A percentile compares a stretch with the other conserved stretches of the same genome.
phyloP scores from a whole-genome alignment of 2,888 invertebrate genomes.

The Torymus auratus region DNA sequence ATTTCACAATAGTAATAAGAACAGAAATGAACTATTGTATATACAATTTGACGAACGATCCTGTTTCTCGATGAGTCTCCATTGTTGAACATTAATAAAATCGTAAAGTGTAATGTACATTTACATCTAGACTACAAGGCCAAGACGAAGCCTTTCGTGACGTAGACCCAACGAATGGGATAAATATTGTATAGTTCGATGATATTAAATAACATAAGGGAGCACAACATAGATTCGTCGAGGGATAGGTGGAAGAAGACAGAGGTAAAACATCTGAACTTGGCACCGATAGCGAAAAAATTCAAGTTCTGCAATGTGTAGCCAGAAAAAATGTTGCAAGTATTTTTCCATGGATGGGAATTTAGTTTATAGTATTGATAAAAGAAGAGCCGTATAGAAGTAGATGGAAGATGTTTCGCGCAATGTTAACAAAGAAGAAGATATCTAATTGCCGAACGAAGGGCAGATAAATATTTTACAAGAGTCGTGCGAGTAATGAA shows the following conservation, averaged over 20 bases:
- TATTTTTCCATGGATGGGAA: slow-evolving; percentile 73
- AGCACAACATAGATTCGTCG: slow-evolving; percentile 49
- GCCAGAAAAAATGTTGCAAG: slow-evolving; percentile 67
- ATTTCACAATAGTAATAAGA: slow-evolving; percentile 40
- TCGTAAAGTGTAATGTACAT: slow-evolving; percentile 26
- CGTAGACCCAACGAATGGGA: slow-evolving; percentile 59
- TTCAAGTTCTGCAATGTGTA: slow-evolving; percentile 66
- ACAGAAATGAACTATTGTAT: slow-evolving; percentile 47
- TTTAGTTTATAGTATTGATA: slow-evolving; percentile 64
- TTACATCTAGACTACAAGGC: slow-evolving; percentile 61
- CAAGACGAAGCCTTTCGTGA: slow-evolving; percentile 60
- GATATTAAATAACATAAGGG: slow-evolving; percentile 38
- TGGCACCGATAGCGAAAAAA: slow-evolving; percentile 32
- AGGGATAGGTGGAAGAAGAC: slow-evolving; percentile 50
- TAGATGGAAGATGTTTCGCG: slow-evolving; percentile 49
- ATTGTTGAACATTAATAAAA: slow-evolving; percentile 29
- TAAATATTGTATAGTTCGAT: slow-evolving; percentile 58
- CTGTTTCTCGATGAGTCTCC: slow-evolving; percentile 50
- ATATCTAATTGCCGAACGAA: slow-evolving; percentile 47
- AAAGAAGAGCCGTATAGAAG: slow-evolving; percentile 56
- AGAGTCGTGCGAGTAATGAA: slow-evolving; percentile 34
- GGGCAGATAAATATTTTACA: slow-evolving; percentile 47
- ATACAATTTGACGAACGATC: slow-evolving; percentile 50
- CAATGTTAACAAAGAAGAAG: slow-evolving; percentile 37
- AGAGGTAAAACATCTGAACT: slow-evolving; percentile 47